Conservation (phyloP, 2,797 vertebrate genomes). For the Dipus sagitta region DNA sequence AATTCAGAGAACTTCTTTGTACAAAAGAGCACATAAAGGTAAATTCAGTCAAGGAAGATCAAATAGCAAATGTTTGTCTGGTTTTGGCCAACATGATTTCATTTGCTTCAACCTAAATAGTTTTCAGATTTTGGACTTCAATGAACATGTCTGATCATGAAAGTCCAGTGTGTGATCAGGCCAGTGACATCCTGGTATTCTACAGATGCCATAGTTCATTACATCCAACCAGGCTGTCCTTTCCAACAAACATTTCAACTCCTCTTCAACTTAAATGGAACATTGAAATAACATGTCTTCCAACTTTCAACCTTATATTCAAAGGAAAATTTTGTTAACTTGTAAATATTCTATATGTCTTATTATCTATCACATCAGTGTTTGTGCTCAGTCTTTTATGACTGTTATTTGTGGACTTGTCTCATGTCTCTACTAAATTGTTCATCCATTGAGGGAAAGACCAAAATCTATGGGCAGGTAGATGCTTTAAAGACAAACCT, state of each 20-base stretch:
- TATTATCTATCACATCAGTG: neutral
- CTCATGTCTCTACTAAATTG: neutral
- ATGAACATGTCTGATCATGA: neutral
- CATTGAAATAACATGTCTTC: neutral
- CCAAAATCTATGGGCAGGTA: neutral
- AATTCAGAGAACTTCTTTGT: neutral
- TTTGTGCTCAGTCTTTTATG: neutral
- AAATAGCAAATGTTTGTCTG: neutral
- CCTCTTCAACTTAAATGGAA: neutral
- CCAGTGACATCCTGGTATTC: conserved; percentile 17
- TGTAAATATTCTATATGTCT: neutral
- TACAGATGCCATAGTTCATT: conserved; percentile 59
- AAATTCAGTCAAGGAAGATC: neutral
- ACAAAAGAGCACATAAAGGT: neutral
- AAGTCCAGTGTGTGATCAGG: neutral
- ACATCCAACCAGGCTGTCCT: neutral
- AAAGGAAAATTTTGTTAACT: neutral
- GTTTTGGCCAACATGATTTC: neutral
- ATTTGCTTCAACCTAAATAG: conserved; percentile 34
- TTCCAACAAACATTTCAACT: neutral
- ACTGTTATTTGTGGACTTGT: neutral
- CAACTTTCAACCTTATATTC: neutral
- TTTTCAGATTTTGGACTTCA: conserved; percentile 54
- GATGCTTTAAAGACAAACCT: neutral
- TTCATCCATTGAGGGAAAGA: neutral